Evolutionary conservation across 64 coral and sea anemone genomes (phyloP).

Genomic region (Pachyseris speciosa): DNA sequence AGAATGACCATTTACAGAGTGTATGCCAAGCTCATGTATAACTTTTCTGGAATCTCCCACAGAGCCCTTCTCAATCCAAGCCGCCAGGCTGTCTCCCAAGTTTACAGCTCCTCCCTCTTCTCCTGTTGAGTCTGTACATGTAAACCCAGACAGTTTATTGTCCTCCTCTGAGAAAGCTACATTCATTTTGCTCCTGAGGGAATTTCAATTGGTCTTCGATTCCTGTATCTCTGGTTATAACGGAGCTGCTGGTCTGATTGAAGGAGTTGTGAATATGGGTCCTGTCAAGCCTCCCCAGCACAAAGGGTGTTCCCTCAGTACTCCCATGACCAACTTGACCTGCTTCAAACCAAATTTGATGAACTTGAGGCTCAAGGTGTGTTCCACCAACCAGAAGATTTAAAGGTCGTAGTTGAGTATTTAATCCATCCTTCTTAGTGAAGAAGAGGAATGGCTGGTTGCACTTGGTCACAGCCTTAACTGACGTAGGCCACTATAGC

Average conservation of each 20-base stretch:
- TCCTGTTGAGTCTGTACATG: neutral
- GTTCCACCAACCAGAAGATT: neutral
- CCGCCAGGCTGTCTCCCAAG: neutral
- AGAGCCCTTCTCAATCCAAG: neutral
- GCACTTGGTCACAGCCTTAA: conserved; percentile 18
- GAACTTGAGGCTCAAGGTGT: neutral
- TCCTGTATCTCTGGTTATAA: conserved; percentile 16
- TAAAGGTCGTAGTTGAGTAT: neutral
- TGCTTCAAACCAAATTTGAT: conserved; percentile 16
- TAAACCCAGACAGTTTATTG: neutral
- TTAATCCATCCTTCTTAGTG: conserved; percentile 18
- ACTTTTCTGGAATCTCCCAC: neutral
- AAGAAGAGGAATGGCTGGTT: neutral
- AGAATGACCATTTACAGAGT: conserved; percentile 45
- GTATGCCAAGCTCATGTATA: conserved; percentile 36
- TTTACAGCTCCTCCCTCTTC: neutral
- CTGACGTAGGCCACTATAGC: neutral
- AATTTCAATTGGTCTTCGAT: conserved; percentile 31
- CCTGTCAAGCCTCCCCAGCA: conserved; percentile 15
- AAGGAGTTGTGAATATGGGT: conserved; percentile 24
- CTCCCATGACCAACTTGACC: conserved; percentile 1
- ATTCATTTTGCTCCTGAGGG: neutral
- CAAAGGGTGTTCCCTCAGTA: conserved; percentile 27
- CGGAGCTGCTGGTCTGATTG: conserved; percentile 11
- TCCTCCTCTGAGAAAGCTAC: neutral